Evolutionary conservation across 2,797 vertebrate genomes (phyloP).

Genomic region (Manis pentadactyla): DNA sequence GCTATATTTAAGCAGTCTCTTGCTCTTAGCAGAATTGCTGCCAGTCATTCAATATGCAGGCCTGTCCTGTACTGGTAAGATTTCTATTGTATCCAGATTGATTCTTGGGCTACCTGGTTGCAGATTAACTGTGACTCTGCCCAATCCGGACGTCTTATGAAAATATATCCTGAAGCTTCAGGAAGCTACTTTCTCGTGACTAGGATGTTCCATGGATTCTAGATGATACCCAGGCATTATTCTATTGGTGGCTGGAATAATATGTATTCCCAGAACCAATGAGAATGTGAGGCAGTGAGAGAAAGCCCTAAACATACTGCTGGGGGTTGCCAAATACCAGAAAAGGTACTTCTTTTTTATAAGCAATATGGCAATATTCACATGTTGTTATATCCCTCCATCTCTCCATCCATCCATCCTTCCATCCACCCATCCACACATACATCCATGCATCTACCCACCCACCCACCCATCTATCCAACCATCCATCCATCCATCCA

Average conservation of each 20-base stretch:
- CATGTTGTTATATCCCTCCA: not conserved
- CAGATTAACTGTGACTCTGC: not conserved
- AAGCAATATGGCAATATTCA: not conserved
- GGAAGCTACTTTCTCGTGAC: not conserved
- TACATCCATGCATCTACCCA: not conserved
- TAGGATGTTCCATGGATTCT: not conserved
- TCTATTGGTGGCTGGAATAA: not conserved
- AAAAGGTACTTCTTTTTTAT: not conserved
- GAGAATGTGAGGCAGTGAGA: not conserved
- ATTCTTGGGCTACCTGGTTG: not conserved
- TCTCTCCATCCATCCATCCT: accelerated
- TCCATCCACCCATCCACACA: accelerated
- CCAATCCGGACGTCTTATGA: too few species aligned
- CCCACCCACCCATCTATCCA: not conserved
- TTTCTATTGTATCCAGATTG: not conserved
- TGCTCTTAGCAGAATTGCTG: not conserved
- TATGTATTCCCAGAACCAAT: not conserved
- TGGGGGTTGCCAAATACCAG: not conserved
- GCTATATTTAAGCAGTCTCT: conserved; percentile 29
- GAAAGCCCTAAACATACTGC: not conserved
- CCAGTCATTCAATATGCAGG: not conserved
- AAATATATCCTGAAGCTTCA: not conserved
- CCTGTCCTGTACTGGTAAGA: not conserved
- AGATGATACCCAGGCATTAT: not conserved
- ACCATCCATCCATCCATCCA: accelerated